These are phyloP conservation scores for Rhizoglyphus robini DNA, from an alignment of 1,140 invertebrate genomes.

Conservation along the genomic window DNA sequence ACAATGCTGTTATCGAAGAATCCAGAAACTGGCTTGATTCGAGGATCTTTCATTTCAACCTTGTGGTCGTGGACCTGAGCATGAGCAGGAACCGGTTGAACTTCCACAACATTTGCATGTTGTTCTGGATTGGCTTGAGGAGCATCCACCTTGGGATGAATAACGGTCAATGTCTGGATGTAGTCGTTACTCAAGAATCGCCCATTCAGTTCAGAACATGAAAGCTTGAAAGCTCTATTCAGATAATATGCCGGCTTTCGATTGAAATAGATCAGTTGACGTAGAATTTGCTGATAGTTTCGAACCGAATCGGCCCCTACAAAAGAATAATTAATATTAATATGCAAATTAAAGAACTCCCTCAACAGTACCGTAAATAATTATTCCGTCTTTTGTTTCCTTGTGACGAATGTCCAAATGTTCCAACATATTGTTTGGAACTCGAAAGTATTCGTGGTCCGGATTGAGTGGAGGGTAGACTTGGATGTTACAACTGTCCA, in stretches of 20 bases:
- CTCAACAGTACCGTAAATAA: slow-evolving; percentile 45
- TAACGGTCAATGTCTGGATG: slow-evolving; percentile 66
- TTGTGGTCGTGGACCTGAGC: slow-evolving; percentile 46
- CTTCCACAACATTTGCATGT: background rate
- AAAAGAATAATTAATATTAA: background rate
- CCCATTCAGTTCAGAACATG: slow-evolving; percentile 80
- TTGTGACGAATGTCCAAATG: slow-evolving; percentile 57
- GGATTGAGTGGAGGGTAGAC: slow-evolving; percentile 87
- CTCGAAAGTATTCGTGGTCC: slow-evolving; percentile 69
- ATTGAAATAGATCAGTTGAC: slow-evolving; percentile 74
- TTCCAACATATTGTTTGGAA: slow-evolving; percentile 57
- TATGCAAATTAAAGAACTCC: background rate
- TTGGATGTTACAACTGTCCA: slow-evolving; percentile 77
- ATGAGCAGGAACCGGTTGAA: slow-evolving; percentile 38
- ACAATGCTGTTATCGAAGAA: slow-evolving; percentile 22
- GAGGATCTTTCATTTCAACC: slow-evolving; percentile 42
- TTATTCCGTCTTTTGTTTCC: slow-evolving; percentile 63
- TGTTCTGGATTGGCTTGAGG: background rate
- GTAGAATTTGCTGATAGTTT: slow-evolving; percentile 57
- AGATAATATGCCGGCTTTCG: slow-evolving; percentile 84
- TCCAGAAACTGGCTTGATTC: slow-evolving; percentile 19
- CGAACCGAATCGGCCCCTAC: slow-evolving; percentile 60
- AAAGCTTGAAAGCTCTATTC: slow-evolving; percentile 81
- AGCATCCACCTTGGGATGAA: slow-evolving; percentile 44
- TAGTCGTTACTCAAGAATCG: slow-evolving; percentile 88